Evolutionary conservation across 2,113 vertebrate genomes (phyloP), one percentile per base, ranked within the genome.

Genomic region (Todiramphus chloris): DNA sequence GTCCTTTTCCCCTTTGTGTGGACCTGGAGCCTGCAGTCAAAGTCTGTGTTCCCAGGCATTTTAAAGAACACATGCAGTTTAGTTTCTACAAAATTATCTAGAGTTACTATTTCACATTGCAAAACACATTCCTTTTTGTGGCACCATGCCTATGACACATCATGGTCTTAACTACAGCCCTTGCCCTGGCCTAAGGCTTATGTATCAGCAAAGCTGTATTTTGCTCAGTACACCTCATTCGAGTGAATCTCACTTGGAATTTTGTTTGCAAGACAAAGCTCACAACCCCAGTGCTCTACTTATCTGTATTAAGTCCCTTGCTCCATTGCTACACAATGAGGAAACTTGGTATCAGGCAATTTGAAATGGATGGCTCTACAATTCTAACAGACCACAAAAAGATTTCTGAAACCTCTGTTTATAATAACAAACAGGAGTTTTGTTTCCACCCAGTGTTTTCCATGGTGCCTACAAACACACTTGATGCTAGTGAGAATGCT

Each of bases 401-500:
- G 39, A 81, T 90, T 96, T 94, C 58, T 46, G 86, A 90, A 87
- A 0, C 1, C 63, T 78, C 39, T 91, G 86, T 95, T 96, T 84
- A 79, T 73, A 94, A 87, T 44, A 82, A 92, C 50, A 89, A 91
- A 82, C 48, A 89, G 58, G 62, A 90, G 17, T 76, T 91, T 94
- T 93, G 62, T 89, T 95, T 93, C 90, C 89, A 92, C 60, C 2
- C 94, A 89, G 3, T 82, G 58, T 91, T 96, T 96, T 96, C 94
- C 92, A 92, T 96, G 89, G 94, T 1, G 5, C 84, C 48, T 87
- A 78, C 60, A 94, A 89, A 90, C 92, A 87, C 41, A 89, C 46
- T 70, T 55, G 78, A 46, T 0, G 0, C 39, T 35, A 85, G 30
- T 63, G 53, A 92, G 81, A 86, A 89, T 82, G 66, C 58, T 93